Base-by-base conservation (phyloP, 2,113 vertebrate genomes). In the Chaetodon auriga region DNA sequence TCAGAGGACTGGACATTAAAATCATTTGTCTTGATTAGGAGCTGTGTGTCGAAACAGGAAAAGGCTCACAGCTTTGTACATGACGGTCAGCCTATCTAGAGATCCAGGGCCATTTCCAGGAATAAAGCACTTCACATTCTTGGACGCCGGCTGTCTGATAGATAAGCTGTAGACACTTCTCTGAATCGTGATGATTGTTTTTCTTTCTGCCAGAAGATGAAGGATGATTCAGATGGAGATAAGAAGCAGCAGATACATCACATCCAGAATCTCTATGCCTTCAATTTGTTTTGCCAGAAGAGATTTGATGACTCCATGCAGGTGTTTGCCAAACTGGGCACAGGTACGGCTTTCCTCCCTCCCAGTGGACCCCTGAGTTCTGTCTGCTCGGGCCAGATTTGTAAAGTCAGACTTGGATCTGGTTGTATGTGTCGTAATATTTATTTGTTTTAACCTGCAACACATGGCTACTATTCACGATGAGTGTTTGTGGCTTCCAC, bases 241-340 rank as follows among this genome's bases (percentile, higher is more conserved):
- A 99, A 99, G 90, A 95, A 95, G 81, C 98, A 99, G 68, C 98
- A 99, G 92, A 99, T 99, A 68, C 96, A 99, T 92, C 97, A 99
- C 89, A 99, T 99, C 87, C 99, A 99, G 95, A 99, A 99, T 90
- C 95, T 99, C 19, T 99, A 96, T 57, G 98, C 98, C 88, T 99
- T 99, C 93, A 99, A 99, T 86, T 96, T 99, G 75, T 99, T 99
- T 89, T 99, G 98, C 92, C 98, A 99, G 95, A 99, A 99, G 88
- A 97, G 97, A 81, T 99, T 99, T 80, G 98, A 99, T 86, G 98
- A 99, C 80, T 99, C 98, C 30, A 99, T 99, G 98, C 97, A 99
- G 91, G 98, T 97, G 76, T 99, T 99, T 90, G 97, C 98, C 75
- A 99, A 99, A 84, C 96, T 99, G 25, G 98, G 98, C 84, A 99